Base-by-base conservation (phyloP, 2,888 invertebrate species). In the Esperia sulphurella region DNA sequence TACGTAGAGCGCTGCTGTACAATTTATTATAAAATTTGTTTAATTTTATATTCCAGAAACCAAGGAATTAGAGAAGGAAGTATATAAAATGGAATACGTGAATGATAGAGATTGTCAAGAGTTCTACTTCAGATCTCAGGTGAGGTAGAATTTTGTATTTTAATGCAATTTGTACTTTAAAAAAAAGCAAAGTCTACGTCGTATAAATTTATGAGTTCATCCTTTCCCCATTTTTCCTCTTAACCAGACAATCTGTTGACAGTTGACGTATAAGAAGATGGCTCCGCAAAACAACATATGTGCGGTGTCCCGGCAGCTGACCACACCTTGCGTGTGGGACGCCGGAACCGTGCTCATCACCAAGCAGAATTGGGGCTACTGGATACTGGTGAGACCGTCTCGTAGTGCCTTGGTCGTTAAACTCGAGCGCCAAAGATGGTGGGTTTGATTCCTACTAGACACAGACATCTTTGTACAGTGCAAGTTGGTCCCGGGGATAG, bases 351-450 rank as follows among this genome's bases (percentile, higher is more conserved):
- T 65, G 0, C 80, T 84, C 38, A 56, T 84, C 48, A 63, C 76
- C 9, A 52, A 69, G 5, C 76, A 74, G 46, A 46, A 65, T 0
- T 80, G 71, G 72, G 84, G 82, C 0, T 72, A 65, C 48, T 84
- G 83, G 83, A 73, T 67, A 46, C 54, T 84, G 63, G 83, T 83
- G 45, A 53, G 21, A n/a, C n/a, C n/a, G n/a, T n/a, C n/a, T n/a
- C n/a, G n/a, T n/a, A n/a, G n/a, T n/a, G n/a, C n/a, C n/a, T n/a
- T n/a, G n/a, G n/a, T n/a, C n/a, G n/a, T n/a, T n/a, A n/a, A n/a
- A n/a, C n/a, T n/a, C n/a, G n/a, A n/a, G n/a, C n/a, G n/a, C n/a
- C n/a, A n/a, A n/a, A n/a, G n/a, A n/a, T n/a, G n/a, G n/a, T n/a
- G n/a, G n/a, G n/a, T n/a, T n/a, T n/a, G n/a, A n/a, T n/a, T n/a